Base-by-base conservation (phyloP, 1,140 invertebrate species). In the Bilobella aurantiaca region DNA sequence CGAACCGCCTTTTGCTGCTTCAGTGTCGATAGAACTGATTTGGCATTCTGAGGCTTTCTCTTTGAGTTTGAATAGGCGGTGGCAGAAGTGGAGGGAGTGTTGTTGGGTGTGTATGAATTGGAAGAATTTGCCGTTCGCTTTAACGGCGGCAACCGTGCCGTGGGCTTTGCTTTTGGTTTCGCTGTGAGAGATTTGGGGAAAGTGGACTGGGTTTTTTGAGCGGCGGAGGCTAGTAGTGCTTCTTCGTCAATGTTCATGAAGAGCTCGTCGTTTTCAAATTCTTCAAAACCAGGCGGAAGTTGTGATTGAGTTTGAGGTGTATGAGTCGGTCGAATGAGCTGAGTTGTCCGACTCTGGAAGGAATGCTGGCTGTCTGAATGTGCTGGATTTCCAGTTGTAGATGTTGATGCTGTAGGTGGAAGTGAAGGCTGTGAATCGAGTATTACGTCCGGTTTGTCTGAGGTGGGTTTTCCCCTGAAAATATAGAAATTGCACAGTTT, bases 311-410 rank as follows among this genome's bases (percentile, higher is more conserved):
- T 8, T 42, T 42, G 34, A n/a, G n/a, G n/a, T 42, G 8, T 8
- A 42, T 42, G 34, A 42, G 8, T 8, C 18, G 8, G 34, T 42
- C 8, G 8, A 42, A 42, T 42, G 34, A 12, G 18, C 34, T 42
- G 34, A 18, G 34, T 42, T 42, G 34, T 42, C 18, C 34, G 34
- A 42, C 18, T 42, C 8, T 42, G 18, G 34, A 42, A 42, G 18
- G 34, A 42, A 42, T n/a, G n/a, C n/a, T n/a, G n/a, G n/a, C n/a
- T 27, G 18, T 23, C 5, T 60, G 8, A 14, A 16, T 42, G 28
- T 30, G 27, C 56, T 42, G 8, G 8, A 12, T 18, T 12, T 77
- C 83, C 80, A 87, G 71, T 49, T 77, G 77, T 77, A n/a, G n/a
- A n/a, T n/a, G n/a, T n/a, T n/a, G n/a, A n/a, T n/a, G n/a, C n/a